Conservation (phyloP, 2,797 vertebrate species). For the Poeciliopsis presidionis region DNA sequence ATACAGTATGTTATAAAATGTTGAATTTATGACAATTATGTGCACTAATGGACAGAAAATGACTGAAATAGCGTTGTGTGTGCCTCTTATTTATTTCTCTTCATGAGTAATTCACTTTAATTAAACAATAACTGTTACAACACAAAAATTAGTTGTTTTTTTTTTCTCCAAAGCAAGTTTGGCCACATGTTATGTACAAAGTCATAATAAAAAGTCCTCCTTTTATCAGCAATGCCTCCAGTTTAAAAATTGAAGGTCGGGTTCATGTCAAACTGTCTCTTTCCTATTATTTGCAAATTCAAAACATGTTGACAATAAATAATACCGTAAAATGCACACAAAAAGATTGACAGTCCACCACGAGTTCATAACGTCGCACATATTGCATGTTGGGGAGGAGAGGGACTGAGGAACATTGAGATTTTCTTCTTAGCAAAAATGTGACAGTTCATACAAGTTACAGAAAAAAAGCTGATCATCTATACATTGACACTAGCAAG, state of each 20-base stretch:
- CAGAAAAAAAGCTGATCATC: constrained; percentile 83
- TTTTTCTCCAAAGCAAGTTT: constrained; percentile 75
- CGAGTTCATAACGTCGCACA: constrained; percentile 81
- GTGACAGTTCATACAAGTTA: constrained; percentile 81
- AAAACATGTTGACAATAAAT: constrained; percentile 88
- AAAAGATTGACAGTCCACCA: constrained; percentile 83
- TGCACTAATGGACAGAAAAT: constrained; percentile 1
- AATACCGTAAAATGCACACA: constrained; percentile 89
- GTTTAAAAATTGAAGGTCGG: constrained; percentile 72
- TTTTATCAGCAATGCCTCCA: constrained; percentile 65
- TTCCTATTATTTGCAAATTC: constrained; percentile 80
- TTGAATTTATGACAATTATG: not conserved
- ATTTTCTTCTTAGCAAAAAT: constrained; percentile 75
- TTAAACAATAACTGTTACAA: constrained; percentile 88
- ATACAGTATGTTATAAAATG: not conserved
- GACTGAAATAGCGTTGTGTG: constrained; percentile 60
- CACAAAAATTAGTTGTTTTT: constrained; percentile 75
- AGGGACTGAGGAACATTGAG: constrained; percentile 32
- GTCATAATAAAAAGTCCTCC: constrained; percentile 81
- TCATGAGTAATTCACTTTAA: constrained; percentile 83
- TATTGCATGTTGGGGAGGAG: constrained; percentile 60
- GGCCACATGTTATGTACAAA: constrained; percentile 85
- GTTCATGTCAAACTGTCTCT: constrained; percentile 73
- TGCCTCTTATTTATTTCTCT: constrained; percentile 85
- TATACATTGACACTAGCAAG: constrained; percentile 86